Base-by-base conservation (phyloP, 2,113 vertebrate species). In the Paramisgurnus dabryanus region DNA sequence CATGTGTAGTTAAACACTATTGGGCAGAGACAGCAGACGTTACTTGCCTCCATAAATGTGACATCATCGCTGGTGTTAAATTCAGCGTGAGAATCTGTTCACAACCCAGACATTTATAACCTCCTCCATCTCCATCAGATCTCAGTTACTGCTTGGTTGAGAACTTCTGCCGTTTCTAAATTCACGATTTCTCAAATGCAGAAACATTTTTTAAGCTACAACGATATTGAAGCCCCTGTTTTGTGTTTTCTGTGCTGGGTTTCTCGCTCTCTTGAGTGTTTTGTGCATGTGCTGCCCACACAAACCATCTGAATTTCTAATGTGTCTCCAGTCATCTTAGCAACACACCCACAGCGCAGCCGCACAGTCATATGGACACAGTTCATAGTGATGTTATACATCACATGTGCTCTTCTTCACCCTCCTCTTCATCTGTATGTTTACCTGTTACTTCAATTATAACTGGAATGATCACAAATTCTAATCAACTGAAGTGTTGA, bases 41-140 rank as follows among this genome's bases (percentile, higher is more conserved):
- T 80, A 76, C 72, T 80, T 78, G 15, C 50, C 27, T 67, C 73
- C 22, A 79, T 76, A 74, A 83, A 75, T 53, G n/a, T 72, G 78
- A 77, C 78, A 61, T 83, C 78, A 80, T 43, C 13, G n/a, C 45
- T 34, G 43, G 8, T 43, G 60, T 63, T 4, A 4, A 50, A 11
- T 50, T 69, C 12, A 65, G 8, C 9, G 27, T 55, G 49, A 55
- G 22, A 11, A n/a, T 70, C 9, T 53, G 49, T 53, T 12, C 49
- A 13, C 49, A 55, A 55, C 68, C 15, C 49, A 53, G 68, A n/a
- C 49, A 70, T 70, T 55, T 70, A 70, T 34, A 11, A 50, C 18
- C 43, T 9, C 5, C 4, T 47, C 6, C 7, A 10, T 7, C 7
- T 47, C 45, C 45, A 7, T 2, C 2, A 7, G 45, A 10, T 47